These are phyloP conservation scores for Zosterops borbonicus DNA, from an alignment of 2,113 vertebrate species.

Conservation along the genomic window DNA sequence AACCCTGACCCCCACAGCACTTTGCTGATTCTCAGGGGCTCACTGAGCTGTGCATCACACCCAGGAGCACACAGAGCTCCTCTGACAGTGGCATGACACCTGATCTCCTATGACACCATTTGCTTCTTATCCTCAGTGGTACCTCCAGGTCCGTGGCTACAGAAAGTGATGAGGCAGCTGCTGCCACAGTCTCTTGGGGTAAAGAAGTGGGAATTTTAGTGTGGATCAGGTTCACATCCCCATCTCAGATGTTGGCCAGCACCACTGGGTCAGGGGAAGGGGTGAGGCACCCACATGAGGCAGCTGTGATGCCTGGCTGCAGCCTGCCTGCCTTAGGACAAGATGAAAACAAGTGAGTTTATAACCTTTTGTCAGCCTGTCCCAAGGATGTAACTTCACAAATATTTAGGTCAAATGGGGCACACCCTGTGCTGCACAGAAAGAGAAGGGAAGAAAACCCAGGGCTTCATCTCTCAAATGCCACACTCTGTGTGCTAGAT, in stretches of 20 bases:
- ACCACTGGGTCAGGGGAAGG: conserved; percentile 24
- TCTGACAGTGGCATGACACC: background rate
- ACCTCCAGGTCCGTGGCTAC: background rate
- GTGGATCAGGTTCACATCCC: background rate
- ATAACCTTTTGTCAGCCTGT: conserved; percentile 72
- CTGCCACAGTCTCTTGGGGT: accelerated
- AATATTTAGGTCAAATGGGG: conserved; percentile 67
- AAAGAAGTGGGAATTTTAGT: background rate
- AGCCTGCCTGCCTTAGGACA: background rate
- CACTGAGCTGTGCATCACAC: background rate
- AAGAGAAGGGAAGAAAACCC: conserved; percentile 17
- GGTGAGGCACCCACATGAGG: background rate
- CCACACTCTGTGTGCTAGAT: background rate
- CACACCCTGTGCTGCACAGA: conserved; percentile 51
- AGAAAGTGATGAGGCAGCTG: background rate
- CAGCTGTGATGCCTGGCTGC: background rate
- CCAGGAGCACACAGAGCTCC: background rate
- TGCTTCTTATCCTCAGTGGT: background rate
- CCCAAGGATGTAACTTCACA: conserved; percentile 64
- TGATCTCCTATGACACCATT: background rate
- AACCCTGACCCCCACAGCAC: background rate
- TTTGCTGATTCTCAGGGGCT: background rate
- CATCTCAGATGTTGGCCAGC: background rate
- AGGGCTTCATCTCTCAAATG: background rate
- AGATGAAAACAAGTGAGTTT: conserved; percentile 69